Percentiles rank a stretch among this genome's conserved stretches.
Conservation (phyloP, 2,113 vertebrate species). For the Serilophus lunatus region DNA sequence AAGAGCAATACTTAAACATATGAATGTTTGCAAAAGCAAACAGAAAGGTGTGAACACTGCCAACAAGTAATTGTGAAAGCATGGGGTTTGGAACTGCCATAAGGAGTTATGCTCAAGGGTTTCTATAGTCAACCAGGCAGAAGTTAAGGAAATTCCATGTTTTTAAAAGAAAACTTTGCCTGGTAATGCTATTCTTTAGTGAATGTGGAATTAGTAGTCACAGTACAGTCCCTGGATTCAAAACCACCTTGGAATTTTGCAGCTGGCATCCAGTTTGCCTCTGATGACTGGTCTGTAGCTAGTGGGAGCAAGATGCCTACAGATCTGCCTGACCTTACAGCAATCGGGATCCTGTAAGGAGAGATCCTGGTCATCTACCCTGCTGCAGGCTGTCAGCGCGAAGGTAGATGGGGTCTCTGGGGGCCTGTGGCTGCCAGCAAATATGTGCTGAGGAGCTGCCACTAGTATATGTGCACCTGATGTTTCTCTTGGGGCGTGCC, state of each 20-base stretch:
- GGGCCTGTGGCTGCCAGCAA: not conserved
- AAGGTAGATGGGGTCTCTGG: not conserved
- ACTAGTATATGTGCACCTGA: not conserved
- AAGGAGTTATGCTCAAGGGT: not conserved
- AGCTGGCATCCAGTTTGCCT: slow-evolving; percentile 38
- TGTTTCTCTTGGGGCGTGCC: not conserved
- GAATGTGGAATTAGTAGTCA: not conserved
- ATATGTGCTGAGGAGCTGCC: rapidly evolving
- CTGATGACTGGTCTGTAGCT: not conserved
- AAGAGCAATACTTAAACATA: not conserved
- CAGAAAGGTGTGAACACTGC: not conserved
- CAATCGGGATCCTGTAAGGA: not conserved
- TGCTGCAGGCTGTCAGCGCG: not conserved
- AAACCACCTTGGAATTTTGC: not conserved
- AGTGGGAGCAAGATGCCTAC: slow-evolving; percentile 11
- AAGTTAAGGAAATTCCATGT: not conserved
- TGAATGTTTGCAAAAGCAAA: not conserved
- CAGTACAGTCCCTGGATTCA: not conserved
- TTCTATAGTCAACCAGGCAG: not conserved
- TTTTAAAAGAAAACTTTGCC: not conserved
- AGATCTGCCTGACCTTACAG: not conserved
- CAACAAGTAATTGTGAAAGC: not conserved
- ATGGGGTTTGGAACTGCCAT: not conserved
- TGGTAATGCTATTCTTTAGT: not conserved
- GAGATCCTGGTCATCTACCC: not conserved